Percentiles rank a stretch among this genome's conserved stretches.
phyloP scores from a whole-genome alignment of 2,888 invertebrate genomes.

The Dendrolimus houi region DNA sequence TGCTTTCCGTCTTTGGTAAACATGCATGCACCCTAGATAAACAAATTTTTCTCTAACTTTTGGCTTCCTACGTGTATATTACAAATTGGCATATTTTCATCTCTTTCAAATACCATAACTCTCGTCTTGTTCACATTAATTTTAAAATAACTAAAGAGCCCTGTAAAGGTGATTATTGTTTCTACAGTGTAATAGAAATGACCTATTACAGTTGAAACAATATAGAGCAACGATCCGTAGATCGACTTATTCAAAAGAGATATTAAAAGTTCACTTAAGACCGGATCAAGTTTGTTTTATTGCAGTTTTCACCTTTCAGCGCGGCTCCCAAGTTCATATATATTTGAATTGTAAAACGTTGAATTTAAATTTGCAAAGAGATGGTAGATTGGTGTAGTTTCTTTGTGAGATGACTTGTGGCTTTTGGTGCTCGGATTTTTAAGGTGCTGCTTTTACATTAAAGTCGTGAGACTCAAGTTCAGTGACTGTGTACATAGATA shows the following conservation, averaged over 20 bases:
- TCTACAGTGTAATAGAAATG: too few relatives aligned
- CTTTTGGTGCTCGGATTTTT: not conserved
- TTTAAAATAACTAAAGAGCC: too few relatives aligned
- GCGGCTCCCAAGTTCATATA: slow-evolving; percentile 28
- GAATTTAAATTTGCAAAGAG: slow-evolving; percentile 43
- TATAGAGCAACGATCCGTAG: not conserved
- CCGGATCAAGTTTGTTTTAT: slow-evolving; percentile 37
- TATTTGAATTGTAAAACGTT: slow-evolving; percentile 51
- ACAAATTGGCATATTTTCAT: too few relatives aligned
- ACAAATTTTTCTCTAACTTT: too few relatives aligned
- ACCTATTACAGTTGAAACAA: too few relatives aligned
- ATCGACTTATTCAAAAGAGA: slow-evolving; percentile 25
- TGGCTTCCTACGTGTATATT: too few relatives aligned
- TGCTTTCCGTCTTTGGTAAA: too few relatives aligned
- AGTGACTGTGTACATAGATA: not conserved
- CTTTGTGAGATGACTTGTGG: not conserved
- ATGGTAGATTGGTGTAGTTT: slow-evolving; percentile 23
- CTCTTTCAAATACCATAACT: too few relatives aligned
- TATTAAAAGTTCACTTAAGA: slow-evolving; percentile 42
- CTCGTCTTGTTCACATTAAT: too few relatives aligned
- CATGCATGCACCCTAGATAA: too few relatives aligned
- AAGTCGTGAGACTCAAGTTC: not conserved
- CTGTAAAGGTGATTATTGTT: too few relatives aligned
- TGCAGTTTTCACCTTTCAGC: slow-evolving; percentile 38
- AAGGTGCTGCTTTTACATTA: not conserved